Conservation (phyloP, 2,797 vertebrate genomes). For the Sebastes itinus region DNA sequence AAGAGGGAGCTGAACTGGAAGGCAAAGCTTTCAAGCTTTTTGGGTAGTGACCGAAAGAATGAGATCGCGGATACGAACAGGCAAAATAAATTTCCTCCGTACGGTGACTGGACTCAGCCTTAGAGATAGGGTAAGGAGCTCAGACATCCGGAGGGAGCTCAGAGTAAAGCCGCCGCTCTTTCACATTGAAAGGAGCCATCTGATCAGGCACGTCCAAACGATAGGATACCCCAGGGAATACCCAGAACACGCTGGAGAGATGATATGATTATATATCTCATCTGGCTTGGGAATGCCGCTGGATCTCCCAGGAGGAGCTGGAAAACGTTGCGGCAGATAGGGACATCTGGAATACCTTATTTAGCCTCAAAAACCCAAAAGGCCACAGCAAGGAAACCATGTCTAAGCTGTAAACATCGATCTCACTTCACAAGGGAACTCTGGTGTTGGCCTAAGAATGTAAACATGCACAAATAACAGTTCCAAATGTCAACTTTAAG, state of each 20-base stretch:
- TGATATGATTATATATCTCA: background rate
- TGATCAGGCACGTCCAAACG: background rate
- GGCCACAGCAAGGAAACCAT: background rate
- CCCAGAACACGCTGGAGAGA: background rate
- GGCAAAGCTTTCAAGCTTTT: background rate
- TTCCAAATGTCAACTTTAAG: constrained; percentile 10
- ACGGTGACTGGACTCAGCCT: background rate
- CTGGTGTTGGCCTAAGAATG: background rate
- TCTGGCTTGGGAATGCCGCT: background rate
- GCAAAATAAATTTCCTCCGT: background rate
- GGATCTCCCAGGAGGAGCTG: background rate
- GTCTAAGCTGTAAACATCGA: background rate
- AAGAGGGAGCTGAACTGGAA: background rate
- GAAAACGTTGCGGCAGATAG: background rate
- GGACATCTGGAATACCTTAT: background rate
- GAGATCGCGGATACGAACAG: accelerated
- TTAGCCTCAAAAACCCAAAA: background rate
- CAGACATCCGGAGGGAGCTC: background rate
- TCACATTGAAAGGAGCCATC: background rate
- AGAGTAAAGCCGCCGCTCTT: background rate
- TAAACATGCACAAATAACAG: background rate
- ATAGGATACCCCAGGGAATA: background rate
- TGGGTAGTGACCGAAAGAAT: background rate
- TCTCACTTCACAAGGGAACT: background rate
- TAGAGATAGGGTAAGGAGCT: background rate